A percentile compares a stretch with the other conserved stretches of the same genome.
phyloP scores from a whole-genome alignment of 2,888 invertebrate genomes.

The Epistrophe eligans region DNA sequence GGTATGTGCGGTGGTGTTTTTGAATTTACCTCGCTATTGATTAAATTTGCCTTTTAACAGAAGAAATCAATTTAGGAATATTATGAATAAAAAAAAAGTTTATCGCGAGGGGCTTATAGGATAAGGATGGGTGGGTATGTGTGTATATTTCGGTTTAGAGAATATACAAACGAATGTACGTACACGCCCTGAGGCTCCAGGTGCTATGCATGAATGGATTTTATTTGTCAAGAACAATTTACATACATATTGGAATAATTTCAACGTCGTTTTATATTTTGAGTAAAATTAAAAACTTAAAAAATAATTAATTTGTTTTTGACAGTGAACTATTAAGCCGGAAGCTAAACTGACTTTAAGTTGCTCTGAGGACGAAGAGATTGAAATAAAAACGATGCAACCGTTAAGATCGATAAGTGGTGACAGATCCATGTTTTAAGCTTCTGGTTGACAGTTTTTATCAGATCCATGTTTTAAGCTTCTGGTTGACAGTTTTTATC shows the following conservation, averaged over 20 bases:
- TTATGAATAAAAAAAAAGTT: background rate
- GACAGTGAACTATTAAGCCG: too few relatives aligned
- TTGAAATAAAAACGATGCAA: too few relatives aligned
- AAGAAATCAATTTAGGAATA: background rate
- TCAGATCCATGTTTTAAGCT: too few relatives aligned
- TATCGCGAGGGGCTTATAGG: background rate
- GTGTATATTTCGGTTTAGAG: background rate
- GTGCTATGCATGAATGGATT: constrained; percentile 1
- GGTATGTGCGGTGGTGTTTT: background rate
- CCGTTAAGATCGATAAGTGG: too few relatives aligned
- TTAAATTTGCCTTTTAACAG: constrained; percentile 6
- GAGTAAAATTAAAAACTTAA: background rate
- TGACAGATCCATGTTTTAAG: too few relatives aligned
- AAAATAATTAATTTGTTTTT: too few relatives aligned
- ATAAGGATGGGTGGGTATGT: too few relatives aligned
- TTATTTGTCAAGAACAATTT: background rate
- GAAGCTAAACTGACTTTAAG: background rate
- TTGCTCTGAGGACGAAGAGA: too few relatives aligned
- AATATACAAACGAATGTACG: background rate
- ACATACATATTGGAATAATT: background rate
- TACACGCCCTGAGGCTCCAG: background rate
- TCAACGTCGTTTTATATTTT: background rate
- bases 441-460: too few relatives aligned
- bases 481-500: too few relatives aligned
- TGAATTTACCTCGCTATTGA: background rate